phyloP scores from a whole-genome alignment of 2,888 invertebrate species.

The Lomographa bimaculata region DNA sequence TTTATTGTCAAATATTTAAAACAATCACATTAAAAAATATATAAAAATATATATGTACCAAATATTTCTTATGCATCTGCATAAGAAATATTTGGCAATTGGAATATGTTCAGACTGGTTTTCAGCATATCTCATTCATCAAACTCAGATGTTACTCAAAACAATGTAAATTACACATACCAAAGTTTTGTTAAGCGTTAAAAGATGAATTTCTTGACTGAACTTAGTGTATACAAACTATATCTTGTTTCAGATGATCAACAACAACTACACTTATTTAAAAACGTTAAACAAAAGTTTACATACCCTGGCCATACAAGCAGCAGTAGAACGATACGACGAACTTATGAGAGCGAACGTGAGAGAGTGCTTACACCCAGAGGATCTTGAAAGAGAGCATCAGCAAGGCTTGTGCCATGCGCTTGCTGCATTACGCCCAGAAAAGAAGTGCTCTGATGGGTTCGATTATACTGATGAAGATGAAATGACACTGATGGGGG shows the following conservation, averaged over 20 bases:
- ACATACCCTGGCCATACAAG: not conserved
- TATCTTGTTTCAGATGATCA: slow-evolving; percentile 2
- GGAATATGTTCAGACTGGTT: no score
- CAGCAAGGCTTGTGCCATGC: not conserved
- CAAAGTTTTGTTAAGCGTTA: no score
- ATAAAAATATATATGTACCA: no score
- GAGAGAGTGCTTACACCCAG: slow-evolving; percentile 5
- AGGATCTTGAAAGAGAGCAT: slow-evolving; percentile 1
- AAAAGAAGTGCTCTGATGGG: not conserved
- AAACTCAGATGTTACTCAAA: no score
- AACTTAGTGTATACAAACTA: no score
- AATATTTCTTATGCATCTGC: no score
- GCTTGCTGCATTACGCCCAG: not conserved
- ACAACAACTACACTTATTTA: not conserved
- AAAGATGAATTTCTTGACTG: no score
- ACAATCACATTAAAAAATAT: no score
- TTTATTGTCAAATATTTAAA: no score
- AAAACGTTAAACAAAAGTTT: slow-evolving; percentile 7
- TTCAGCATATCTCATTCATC: no score
- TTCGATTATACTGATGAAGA: slow-evolving; percentile 1
- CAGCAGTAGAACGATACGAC: slow-evolving; percentile 1
- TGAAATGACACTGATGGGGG: not conserved
- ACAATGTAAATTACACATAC: no score
- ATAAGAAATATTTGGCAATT: no score
- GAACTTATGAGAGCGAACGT: not conserved